Evolutionary conservation across 2,888 invertebrate genomes (phyloP).

Genomic region (Phrixothrix hirtus): DNA sequence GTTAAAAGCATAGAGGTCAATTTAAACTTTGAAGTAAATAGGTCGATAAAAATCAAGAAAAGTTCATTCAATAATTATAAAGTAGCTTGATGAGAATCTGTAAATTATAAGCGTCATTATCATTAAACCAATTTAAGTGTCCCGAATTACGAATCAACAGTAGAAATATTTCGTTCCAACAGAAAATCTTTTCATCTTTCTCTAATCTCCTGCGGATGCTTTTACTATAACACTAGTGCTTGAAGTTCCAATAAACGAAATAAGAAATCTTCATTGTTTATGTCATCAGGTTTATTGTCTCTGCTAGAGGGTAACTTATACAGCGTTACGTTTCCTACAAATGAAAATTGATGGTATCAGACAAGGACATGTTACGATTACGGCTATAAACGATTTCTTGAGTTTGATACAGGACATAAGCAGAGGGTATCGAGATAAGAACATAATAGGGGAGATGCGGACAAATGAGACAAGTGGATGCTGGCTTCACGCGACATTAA

Average conservation of each 20-base stretch:
- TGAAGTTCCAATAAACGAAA: constrained; percentile 7
- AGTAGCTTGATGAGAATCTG: constrained; percentile 46
- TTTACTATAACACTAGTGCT: neutral
- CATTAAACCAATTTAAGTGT: constrained; percentile 47
- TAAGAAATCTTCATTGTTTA: constrained; percentile 19
- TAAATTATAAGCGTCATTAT: constrained; percentile 47
- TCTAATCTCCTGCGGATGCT: constrained; percentile 1
- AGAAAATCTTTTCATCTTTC: constrained; percentile 3
- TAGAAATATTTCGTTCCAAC: constrained; percentile 9
- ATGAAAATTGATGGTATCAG: neutral
- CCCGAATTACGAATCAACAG: constrained; percentile 43
- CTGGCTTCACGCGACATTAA: constrained; percentile 56
- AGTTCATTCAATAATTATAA: constrained; percentile 46
- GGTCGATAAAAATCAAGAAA: constrained; percentile 45
- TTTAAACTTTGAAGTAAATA: neutral
- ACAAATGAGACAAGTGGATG: constrained; percentile 53
- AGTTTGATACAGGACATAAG: constrained; percentile 21
- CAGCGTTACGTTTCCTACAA: constrained; percentile 1
- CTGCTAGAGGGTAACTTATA: constrained; percentile 9
- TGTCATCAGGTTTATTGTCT: constrained; percentile 12
- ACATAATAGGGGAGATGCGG: constrained; percentile 36
- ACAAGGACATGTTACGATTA: constrained; percentile 7
- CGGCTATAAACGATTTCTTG: constrained; percentile 6
- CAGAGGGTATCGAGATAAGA: constrained; percentile 24
- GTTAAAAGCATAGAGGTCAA: too few species aligned